phyloP scores from a whole-genome alignment of 2,113 vertebrate genomes.

The Platanista minor region DNA sequence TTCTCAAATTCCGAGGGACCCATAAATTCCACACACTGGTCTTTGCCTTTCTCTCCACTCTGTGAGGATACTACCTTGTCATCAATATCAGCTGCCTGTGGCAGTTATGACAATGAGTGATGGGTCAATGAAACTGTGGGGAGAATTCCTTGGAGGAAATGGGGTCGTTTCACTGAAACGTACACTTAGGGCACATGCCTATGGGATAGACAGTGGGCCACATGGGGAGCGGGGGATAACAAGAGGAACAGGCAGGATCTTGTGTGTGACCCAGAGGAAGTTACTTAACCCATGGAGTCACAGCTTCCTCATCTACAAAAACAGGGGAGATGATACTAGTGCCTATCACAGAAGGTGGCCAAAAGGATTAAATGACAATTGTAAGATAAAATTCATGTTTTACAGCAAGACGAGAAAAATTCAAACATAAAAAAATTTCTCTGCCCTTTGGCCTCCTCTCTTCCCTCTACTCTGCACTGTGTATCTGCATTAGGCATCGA shows the following conservation, averaged over 20 bases:
- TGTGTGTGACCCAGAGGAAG: not conserved
- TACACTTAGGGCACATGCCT: accelerated
- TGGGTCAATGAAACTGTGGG: not conserved
- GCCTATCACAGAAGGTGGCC: not conserved
- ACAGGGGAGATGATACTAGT: not conserved
- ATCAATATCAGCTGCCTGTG: not conserved
- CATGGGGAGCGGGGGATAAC: no score
- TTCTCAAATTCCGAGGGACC: not conserved
- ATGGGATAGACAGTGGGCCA: not conserved
- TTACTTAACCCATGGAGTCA: not conserved
- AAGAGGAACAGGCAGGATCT: not conserved
- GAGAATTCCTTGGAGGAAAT: not conserved
- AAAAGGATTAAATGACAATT: not conserved
- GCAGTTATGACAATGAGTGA: not conserved
- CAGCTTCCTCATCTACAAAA: not conserved
- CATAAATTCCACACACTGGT: not conserved
- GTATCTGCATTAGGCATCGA: no score
- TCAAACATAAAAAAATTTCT: no score
- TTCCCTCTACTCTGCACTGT: no score
- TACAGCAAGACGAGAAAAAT: no score
- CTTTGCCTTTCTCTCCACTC: not conserved
- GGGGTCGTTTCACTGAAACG: no score
- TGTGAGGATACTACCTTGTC: not conserved
- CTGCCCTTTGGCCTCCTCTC: no score
- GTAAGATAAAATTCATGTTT: no score